phyloP scores from a whole-genome alignment of 2,113 vertebrate genomes.

The Datnioides undecimradiatus region DNA sequence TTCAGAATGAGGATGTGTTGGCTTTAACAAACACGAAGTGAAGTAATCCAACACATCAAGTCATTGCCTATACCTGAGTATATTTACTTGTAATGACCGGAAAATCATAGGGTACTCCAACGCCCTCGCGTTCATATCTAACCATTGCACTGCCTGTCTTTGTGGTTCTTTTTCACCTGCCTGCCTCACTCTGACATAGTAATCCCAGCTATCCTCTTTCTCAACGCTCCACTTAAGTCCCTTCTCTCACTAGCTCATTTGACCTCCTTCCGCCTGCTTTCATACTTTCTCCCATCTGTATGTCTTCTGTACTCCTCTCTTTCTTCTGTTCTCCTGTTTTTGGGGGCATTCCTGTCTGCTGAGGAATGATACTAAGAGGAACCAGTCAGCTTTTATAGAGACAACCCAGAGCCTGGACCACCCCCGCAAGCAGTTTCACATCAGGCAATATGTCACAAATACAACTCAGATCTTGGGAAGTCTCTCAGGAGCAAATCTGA shows the following conservation, averaged over 20 bases:
- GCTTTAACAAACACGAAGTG: neutral
- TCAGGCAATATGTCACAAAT: slow-evolving; percentile 28
- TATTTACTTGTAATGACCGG: too few species aligned
- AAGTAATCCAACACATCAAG: neutral
- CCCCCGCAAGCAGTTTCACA: slow-evolving; percentile 27
- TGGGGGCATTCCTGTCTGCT: slow-evolving; percentile 37
- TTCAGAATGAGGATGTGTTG: neutral
- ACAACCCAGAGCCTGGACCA: slow-evolving; percentile 38
- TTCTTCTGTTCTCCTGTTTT: slow-evolving; percentile 35
- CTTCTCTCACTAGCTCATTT: slow-evolving; percentile 53
- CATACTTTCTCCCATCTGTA: slow-evolving; percentile 39
- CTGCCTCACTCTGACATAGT: slow-evolving; percentile 43
- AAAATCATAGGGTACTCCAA: too few species aligned
- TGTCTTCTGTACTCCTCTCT: slow-evolving; percentile 35
- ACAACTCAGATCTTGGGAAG: slow-evolving; percentile 31
- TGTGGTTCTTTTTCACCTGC: slow-evolving; percentile 27
- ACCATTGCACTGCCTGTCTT: slow-evolving; percentile 24
- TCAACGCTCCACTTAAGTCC: slow-evolving; percentile 40
- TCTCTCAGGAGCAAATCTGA: slow-evolving; percentile 24
- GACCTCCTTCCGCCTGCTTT: slow-evolving; percentile 36
- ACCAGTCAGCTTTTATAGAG: slow-evolving; percentile 29
- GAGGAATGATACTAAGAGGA: slow-evolving; percentile 40
- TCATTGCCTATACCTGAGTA: neutral
- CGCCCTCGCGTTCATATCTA: neutral
- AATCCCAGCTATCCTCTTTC: slow-evolving; percentile 60